Evolutionary conservation across 1,140 invertebrate genomes (phyloP).

Genomic region (Diorhabda elongata): DNA sequence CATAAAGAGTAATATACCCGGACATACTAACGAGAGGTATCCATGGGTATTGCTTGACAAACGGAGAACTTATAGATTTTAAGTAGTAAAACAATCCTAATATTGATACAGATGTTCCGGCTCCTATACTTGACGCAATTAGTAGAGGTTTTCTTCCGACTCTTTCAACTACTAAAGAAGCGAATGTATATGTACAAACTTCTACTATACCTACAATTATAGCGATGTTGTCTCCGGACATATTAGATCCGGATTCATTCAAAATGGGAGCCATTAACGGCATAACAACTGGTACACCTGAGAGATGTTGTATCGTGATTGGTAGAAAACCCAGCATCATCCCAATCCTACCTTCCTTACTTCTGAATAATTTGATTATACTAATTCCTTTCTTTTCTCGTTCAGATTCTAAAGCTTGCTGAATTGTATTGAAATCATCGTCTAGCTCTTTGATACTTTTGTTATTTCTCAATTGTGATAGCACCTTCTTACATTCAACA

Average conservation of each 20-base stretch:
- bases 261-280: slow-evolving; percentile 10
- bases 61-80: neutral
- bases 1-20: neutral
- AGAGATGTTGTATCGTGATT: neutral
- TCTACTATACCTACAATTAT: slow-evolving; percentile 9
- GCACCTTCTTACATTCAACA: slow-evolving; percentile 56
- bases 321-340: neutral
- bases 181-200: neutral
- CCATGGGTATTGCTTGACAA: neutral
- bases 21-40: neutral
- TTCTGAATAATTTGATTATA: neutral
- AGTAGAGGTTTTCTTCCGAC: slow-evolving; percentile 8
- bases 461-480: slow-evolving; percentile 58
- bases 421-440: slow-evolving; percentile 2
- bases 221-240: neutral
- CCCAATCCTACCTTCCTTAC: neutral
- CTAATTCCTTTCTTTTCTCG: neutral
- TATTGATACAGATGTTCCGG: neutral
- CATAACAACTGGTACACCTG: neutral
- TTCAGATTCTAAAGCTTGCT: neutral
- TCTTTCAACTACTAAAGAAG: slow-evolving; percentile 2
- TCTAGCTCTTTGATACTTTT: slow-evolving; percentile 45
- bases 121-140: neutral
- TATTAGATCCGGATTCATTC: neutral
- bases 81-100: neutral